Evolutionary conservation across 2,113 vertebrate genomes (phyloP), one percentile per base, ranked within the genome.

Genomic region (Daphoenositta chrysoptera): DNA sequence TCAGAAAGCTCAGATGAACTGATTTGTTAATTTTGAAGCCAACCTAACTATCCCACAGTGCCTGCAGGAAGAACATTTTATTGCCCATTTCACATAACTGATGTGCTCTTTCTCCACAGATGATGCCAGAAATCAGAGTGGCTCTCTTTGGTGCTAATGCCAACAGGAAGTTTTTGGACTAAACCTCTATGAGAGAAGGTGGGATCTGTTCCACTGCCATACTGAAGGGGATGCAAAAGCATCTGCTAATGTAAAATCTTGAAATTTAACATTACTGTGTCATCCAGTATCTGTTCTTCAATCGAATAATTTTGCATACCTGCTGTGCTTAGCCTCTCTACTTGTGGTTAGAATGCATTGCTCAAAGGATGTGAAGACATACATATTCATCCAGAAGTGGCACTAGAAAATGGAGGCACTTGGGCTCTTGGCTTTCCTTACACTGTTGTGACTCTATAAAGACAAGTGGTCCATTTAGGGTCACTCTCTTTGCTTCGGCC

Each of bases 61-160:
- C 47, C 82, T 77, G 30, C 51, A 54, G 6, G 33, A 83, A 33
- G 61, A 90, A 37, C 18, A 21, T 58, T 81, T 28, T 44, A 16
- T 80, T 96, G 89, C 58, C 77, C 14, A 1, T 47, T 51, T 58
- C 60, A 13, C 68, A 2, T 70, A 87, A 75, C 72, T 61, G 44
- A 30, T 83, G 40, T 71, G 33, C 61, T 42, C 48, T 95, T 65
- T 94, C 60, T 97, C 83, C 40, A 91, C 98, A 99, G 99, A 99
- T 99, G 99, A 99, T 99, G 98, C 99, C 99, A 93, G 99, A 99
- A 94, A 98, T 99, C 91, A 98, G 99, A 96, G 98, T 98, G 92
- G 97, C 97, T 85, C 97, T 99, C 91, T 99, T 99, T 58, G 99
- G 99, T 66, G 98, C 98, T 82, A 99, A 99, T 95, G 98, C 97